Conservation (phyloP, 2,888 invertebrate genomes). For the Dasysyrphus tricinctus region DNA sequence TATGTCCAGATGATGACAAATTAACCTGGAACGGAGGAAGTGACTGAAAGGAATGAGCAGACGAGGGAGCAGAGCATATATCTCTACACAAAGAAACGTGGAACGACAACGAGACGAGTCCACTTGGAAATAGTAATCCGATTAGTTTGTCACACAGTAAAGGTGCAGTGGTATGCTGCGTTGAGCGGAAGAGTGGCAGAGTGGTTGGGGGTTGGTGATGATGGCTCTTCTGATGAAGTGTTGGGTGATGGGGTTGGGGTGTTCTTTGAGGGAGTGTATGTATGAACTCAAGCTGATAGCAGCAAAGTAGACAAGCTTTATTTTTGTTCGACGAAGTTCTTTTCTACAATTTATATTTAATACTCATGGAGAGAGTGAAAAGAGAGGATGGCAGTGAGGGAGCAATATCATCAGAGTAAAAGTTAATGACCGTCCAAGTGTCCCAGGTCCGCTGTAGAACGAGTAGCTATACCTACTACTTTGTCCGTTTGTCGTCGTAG, state of each 20-base stretch:
- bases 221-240: not conserved
- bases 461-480: not conserved
- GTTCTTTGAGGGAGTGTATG: slow-evolving; percentile 20
- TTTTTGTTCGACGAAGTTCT: slow-evolving; percentile 27
- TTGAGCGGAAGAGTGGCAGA: not conserved
- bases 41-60: not conserved
- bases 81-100: not conserved
- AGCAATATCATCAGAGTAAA: slow-evolving; percentile 33
- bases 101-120: slow-evolving; percentile 43
- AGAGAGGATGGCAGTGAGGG: not conserved
- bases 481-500: slow-evolving; percentile 20
- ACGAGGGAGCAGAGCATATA: not conserved
- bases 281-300: slow-evolving; percentile 45
- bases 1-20: slow-evolving; percentile 74
- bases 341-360: slow-evolving; percentile 50
- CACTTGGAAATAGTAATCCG: slow-evolving; percentile 75
- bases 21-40: slow-evolving; percentile 41
- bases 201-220: not conserved
- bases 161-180: slow-evolving; percentile 38
- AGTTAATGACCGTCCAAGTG: slow-evolving; percentile 66
- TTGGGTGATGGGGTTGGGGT: not conserved
- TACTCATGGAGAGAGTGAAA: slow-evolving; percentile 8
- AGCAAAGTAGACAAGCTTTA: slow-evolving; percentile 30
- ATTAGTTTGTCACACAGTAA: slow-evolving; percentile 68
- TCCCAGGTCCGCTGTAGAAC: not conserved